Evolutionary conservation across 1,140 invertebrate genomes (phyloP).

Genomic region (Metopolophium dirhodum): DNA sequence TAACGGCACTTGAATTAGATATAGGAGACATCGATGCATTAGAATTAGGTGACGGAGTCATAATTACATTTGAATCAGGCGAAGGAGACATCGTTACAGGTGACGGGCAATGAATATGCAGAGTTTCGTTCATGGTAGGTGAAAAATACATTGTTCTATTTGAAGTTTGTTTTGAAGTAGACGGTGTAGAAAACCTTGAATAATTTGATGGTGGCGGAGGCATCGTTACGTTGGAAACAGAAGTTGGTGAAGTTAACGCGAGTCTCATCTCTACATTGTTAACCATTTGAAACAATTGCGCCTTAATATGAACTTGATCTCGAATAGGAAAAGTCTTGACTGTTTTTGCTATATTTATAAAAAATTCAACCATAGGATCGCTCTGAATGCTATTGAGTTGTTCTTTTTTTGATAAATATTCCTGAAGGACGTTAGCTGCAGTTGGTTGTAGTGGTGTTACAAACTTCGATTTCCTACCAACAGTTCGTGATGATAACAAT

Average conservation of each 20-base stretch:
- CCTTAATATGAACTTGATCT: constrained; percentile 32
- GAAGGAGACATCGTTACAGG: constrained; percentile 21
- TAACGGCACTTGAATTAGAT: no score
- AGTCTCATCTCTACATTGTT: neutral
- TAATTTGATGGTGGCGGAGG: neutral
- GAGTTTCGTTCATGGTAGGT: constrained; percentile 33
- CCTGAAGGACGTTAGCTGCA: constrained; percentile 31
- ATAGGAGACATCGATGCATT: no score
- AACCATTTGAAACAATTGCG: constrained; percentile 32
- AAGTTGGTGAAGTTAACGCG: neutral
- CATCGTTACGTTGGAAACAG: constrained; percentile 35
- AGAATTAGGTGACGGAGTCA: no score
- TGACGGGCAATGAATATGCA: constrained; percentile 16
- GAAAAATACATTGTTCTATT: neutral
- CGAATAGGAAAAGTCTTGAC: constrained; percentile 24
- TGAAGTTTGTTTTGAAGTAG: neutral
- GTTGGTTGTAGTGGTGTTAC: constrained; percentile 20
- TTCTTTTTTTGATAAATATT: constrained; percentile 29
- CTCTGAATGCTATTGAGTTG: constrained; percentile 4
- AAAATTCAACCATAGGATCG: constrained; percentile 44
- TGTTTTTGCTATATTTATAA: constrained; percentile 32
- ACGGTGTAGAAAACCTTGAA: neutral
- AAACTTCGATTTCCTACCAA: constrained; percentile 1
- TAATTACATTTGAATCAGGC: neutral
- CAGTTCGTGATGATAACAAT: neutral